Base-by-base conservation (phyloP, 2,797 vertebrate genomes). In the Thalassophryne amazonica region DNA sequence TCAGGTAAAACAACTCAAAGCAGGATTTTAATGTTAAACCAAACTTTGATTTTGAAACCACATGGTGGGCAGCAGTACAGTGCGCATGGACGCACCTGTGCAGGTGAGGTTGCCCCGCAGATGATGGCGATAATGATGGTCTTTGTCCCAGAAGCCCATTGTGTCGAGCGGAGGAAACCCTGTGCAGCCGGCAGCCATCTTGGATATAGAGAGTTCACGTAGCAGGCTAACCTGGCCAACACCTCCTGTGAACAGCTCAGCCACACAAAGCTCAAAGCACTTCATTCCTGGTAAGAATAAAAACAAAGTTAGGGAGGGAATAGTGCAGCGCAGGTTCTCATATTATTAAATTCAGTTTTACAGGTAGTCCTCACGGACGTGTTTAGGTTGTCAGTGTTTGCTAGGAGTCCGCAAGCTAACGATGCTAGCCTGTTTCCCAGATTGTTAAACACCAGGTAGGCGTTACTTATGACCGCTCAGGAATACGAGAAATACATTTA, bases 131-230 rank as follows among this genome's bases (percentile, higher is more conserved):
- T 79, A 61, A 60, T 62, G 73, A 70, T 69, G 79, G 87, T 89
- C 91, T 88, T 91, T 90, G 91, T 91, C 90, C 91, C 82, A 80
- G 52, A 72, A 86, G 83, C 85, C 89, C 90, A 84, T 88, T 90
- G 88, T 73, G 78, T 24, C 79, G 62, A 89, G 92, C 85, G 83
- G 90, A 93, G 94, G 93, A 96, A 95, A 93, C 93, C 94, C 94
- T 93, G 95, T 93, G 89, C 76, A 65, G 81, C 45, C 59, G 60
- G 86, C 89, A 88, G 93, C 94, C 94, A 95, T 95, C 93, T 95
- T 95, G 93, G 91, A 72, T 73, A 89, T 64, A 52, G 77, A 68
- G 81, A 73, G 76, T 79, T 60, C 39, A 75, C 75, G 79, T 83
- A 79, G 70, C 84, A 74, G 89, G 85, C 86, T 78, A 88, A 88